Percentiles rank a stretch among this genome's conserved stretches.
These are phyloP conservation scores for Petrocephalus sullivani DNA, from an alignment of 2,797 vertebrate species.

Conservation along the genomic window DNA sequence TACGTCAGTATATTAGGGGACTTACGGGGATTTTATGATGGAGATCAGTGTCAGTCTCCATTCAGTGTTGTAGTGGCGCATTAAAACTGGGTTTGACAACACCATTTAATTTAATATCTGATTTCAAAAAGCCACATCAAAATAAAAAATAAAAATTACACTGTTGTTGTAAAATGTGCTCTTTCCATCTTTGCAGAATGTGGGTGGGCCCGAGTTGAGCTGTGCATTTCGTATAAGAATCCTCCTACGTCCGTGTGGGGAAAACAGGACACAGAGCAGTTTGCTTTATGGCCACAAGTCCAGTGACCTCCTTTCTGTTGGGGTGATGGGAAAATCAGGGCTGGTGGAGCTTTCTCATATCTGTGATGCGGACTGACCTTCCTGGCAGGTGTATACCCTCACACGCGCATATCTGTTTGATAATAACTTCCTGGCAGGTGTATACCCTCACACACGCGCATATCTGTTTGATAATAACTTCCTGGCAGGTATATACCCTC, in stretches of 20 bases:
- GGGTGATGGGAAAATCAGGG: conserved; percentile 32
- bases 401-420: too few relatives aligned
- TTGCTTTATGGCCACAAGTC: conserved; percentile 24
- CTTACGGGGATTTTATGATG: not conserved
- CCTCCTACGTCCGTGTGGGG: conserved; percentile 29
- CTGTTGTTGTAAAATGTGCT: not conserved
- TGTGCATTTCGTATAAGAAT: conserved; percentile 30
- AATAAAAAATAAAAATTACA: not conserved
- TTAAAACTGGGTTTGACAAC: not conserved
- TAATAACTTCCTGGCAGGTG: too few relatives aligned
- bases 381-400: conserved; percentile 20
- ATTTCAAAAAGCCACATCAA: conserved; percentile 3
- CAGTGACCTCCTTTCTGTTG: conserved; percentile 25
- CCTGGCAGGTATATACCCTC: too few relatives aligned
- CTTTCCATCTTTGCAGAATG: not conserved
- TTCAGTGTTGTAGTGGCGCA: not conserved
- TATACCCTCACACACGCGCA: too few relatives aligned
- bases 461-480: too few relatives aligned
- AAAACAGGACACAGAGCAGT: conserved; percentile 23
- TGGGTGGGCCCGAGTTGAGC: not conserved
- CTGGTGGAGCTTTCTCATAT: not conserved
- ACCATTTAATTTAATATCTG: not conserved
- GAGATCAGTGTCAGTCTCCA: not conserved
- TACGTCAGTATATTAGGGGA: not conserved
- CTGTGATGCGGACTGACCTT: conserved; percentile 18